Evolutionary conservation across 1,140 invertebrate genomes (phyloP).

Genomic region (Aphaenogaster floridana): DNA sequence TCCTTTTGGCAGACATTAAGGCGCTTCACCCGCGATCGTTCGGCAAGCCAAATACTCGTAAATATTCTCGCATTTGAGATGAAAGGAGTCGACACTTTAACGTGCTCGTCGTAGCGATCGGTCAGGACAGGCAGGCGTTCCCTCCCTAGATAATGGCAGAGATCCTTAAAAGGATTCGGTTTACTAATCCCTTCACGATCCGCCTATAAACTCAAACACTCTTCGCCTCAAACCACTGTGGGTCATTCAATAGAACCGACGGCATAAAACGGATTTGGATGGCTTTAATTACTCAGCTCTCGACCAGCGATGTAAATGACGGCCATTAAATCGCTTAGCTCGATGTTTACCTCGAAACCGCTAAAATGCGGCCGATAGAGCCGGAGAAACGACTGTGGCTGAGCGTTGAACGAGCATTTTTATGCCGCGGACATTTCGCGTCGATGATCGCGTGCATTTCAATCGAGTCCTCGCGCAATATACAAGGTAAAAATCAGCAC

Average conservation of each 20-base stretch:
- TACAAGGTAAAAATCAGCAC: background rate
- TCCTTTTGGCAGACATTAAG: background rate
- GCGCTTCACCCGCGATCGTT: constrained; percentile 22
- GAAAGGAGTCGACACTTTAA: constrained; percentile 47
- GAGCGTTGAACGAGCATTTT: constrained; percentile 54
- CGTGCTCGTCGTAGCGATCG: constrained; percentile 28
- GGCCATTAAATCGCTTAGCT: constrained; percentile 77
- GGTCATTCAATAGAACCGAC: constrained; percentile 72
- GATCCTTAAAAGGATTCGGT: constrained; percentile 78
- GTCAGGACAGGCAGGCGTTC: constrained; percentile 32
- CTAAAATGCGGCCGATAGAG: constrained; percentile 70
- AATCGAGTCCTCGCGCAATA: constrained; percentile 37
- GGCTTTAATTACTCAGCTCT: constrained; percentile 82
- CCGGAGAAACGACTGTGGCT: constrained; percentile 44
- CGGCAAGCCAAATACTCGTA: constrained; percentile 33
- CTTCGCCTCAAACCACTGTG: constrained; percentile 68
- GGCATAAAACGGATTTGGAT: constrained; percentile 78
- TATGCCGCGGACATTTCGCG: constrained; percentile 52
- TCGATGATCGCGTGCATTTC: constrained; percentile 51
- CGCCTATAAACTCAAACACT: constrained; percentile 75
- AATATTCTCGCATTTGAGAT: constrained; percentile 42
- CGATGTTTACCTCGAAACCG: constrained; percentile 77
- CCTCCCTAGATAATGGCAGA: constrained; percentile 66
- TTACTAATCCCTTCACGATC: constrained; percentile 77
- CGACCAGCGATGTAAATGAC: constrained; percentile 79